Evolutionary conservation across 1,140 invertebrate species (phyloP).

Genomic region (Mya arenaria): DNA sequence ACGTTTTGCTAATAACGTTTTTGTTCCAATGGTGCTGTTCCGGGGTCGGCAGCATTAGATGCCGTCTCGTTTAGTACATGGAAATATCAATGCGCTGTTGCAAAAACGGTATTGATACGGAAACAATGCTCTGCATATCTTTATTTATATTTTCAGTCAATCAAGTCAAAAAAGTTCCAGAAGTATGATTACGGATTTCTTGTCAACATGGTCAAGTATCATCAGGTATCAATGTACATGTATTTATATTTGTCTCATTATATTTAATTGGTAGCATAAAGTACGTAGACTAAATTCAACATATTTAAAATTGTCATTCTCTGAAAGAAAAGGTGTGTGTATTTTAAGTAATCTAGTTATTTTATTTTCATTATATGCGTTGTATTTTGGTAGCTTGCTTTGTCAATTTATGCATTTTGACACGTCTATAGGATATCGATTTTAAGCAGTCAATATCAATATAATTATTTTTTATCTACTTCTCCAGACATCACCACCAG

Average conservation of each 20-base stretch:
- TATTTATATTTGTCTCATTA: background rate
- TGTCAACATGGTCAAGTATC: conserved; percentile 40
- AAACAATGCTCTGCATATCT: background rate
- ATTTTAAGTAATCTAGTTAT: no score
- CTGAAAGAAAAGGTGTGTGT: background rate
- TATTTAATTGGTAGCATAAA: background rate
- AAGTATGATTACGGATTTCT: conserved; percentile 34
- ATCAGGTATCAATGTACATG: conserved; percentile 30
- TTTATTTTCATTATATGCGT: background rate
- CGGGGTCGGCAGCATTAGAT: no score
- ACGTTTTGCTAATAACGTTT: no score
- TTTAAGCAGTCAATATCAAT: no score
- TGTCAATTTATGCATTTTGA: background rate
- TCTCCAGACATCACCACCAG: conserved; percentile 83
- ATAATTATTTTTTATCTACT: no score
- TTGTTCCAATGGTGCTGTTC: no score
- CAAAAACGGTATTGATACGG: background rate
- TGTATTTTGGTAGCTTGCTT: background rate
- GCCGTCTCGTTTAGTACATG: no score
- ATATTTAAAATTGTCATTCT: background rate
- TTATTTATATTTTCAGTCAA: conserved; percentile 12
- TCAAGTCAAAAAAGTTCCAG: conserved; percentile 35
- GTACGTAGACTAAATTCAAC: background rate
- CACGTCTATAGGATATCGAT: conserved; percentile 68
- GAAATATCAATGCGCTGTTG: no score